Evolutionary conservation across 2,888 invertebrate species (phyloP), one percentile per base, ranked within the genome.

Genomic region (Drosophila anomalata): DNA sequence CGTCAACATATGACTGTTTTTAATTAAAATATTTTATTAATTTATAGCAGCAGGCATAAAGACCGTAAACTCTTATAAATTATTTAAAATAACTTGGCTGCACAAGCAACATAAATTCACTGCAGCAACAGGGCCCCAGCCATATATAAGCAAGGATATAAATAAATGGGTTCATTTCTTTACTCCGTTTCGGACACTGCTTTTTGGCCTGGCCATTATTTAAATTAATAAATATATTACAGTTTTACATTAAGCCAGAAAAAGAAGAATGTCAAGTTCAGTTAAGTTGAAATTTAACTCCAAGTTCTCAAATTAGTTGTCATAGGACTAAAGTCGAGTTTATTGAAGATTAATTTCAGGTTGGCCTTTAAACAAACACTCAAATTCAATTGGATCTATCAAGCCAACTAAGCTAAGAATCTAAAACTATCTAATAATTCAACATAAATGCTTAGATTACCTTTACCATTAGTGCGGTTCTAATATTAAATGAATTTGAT

Each of bases 171-270:
- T 17, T 17, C 2, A 11, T 17, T 71, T 66, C 63, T 55, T 80
- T 51, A 66, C 36, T 14, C 33, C 11, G 17, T 8, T 14, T 12
- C 17, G 7, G 26, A 20, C 17, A 8, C 9, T 41, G 39, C 48
- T 9, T 59, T 73, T 68, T 65, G 33, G 26, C 26, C 60, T 58
- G 60, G 33, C 44, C 68, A 76, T 77, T 79, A 74, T 69, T 73
- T 71, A 56, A 72, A 76, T 84, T 70, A 76, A 75, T 83, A 80
- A 73, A 83, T 78, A 75, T 80, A 86, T 80, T 78, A 63, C 36
- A 57, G 63, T 33, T 61, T 69, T 67, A 50, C 68, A 71, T 78
- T 60, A 76, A 68, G 58, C 39, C 56, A 41, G 20, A 51, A 31
- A 9, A 31, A 9, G 44, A 46, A 14, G n/a, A 24, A 39, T 54